Evolutionary conservation across 1,140 invertebrate genomes (phyloP).

Genomic region (Bombus difficillimus): DNA sequence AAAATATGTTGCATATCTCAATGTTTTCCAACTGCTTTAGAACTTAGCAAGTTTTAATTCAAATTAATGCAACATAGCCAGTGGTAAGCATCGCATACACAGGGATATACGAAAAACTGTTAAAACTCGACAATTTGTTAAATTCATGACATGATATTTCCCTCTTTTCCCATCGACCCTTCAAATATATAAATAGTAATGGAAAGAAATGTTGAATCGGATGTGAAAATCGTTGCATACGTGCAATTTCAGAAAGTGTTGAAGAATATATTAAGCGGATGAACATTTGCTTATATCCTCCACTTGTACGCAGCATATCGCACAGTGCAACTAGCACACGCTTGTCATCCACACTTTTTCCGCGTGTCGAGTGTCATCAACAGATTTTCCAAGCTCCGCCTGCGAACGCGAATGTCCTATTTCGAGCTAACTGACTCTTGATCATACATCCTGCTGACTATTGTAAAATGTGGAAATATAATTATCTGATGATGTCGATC

Average conservation of each 20-base stretch:
- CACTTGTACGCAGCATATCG: neutral
- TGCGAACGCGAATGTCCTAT: neutral
- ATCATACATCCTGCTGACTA: neutral
- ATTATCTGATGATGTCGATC: slow-evolving; percentile 7
- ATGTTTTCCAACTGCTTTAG: too few species aligned
- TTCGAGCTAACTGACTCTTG: slow-evolving; percentile 28
- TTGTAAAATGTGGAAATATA: slow-evolving; percentile 14
- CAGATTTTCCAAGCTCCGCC: slow-evolving; percentile 5
- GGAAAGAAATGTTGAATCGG: neutral
- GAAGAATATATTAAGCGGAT: neutral
- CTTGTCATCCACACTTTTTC: slow-evolving; percentile 26
- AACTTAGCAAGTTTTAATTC: neutral
- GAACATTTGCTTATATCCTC: neutral
- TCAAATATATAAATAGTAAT: neutral
- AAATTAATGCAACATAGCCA: neutral
- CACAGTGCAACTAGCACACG: neutral
- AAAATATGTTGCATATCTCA: too few species aligned
- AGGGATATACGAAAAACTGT: too few species aligned
- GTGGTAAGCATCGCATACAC: too few species aligned
- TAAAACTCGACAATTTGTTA: too few species aligned
- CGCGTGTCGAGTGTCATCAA: slow-evolving; percentile 27
- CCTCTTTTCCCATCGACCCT: too few species aligned
- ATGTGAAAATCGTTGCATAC: neutral
- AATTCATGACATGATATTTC: too few species aligned
- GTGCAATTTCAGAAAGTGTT: neutral